Percentiles rank a stretch among this genome's conserved stretches.
Evolutionary conservation across 2,797 vertebrate genomes (phyloP).

Genomic region (Acanthurus tractus): DNA sequence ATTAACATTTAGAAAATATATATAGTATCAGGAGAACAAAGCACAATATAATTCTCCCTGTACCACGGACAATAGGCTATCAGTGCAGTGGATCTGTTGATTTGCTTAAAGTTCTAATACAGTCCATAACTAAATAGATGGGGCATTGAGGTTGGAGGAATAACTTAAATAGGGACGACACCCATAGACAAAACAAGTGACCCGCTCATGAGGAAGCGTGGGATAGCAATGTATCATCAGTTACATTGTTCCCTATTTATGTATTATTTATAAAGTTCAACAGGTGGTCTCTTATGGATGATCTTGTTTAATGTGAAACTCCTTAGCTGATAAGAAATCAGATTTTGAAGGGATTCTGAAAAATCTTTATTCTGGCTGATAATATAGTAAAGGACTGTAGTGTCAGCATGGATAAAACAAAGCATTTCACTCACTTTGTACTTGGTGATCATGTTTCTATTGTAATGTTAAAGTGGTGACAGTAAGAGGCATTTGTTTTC

Average conservation of each 20-base stretch:
- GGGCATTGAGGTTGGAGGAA: not conserved
- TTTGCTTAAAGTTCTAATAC: not conserved
- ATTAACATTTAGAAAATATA: conserved; percentile 8
- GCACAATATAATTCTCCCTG: not conserved
- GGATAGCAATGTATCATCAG: not conserved
- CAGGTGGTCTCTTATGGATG: not conserved
- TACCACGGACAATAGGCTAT: not conserved
- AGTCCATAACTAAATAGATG: conserved; percentile 5
- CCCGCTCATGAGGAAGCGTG: conserved; percentile 14
- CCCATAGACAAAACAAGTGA: conserved; percentile 40
- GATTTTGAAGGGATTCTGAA: not conserved
- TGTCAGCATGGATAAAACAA: not conserved
- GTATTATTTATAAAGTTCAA: not conserved
- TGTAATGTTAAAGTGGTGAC: not conserved
- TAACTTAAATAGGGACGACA: conserved; percentile 33
- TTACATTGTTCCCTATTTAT: too few relatives aligned
- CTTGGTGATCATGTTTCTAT: not conserved
- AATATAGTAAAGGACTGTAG: not conserved
- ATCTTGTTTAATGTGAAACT: conserved; percentile 1
- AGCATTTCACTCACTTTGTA: not conserved
- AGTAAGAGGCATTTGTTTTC: conserved; percentile 1
- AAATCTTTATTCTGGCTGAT: not conserved
- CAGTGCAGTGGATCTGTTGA: conserved; percentile 2
- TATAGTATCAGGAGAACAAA: conserved; percentile 13
- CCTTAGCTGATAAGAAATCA: not conserved